Base-by-base conservation (phyloP, 1,140 invertebrate species). In the Euura lappo region DNA sequence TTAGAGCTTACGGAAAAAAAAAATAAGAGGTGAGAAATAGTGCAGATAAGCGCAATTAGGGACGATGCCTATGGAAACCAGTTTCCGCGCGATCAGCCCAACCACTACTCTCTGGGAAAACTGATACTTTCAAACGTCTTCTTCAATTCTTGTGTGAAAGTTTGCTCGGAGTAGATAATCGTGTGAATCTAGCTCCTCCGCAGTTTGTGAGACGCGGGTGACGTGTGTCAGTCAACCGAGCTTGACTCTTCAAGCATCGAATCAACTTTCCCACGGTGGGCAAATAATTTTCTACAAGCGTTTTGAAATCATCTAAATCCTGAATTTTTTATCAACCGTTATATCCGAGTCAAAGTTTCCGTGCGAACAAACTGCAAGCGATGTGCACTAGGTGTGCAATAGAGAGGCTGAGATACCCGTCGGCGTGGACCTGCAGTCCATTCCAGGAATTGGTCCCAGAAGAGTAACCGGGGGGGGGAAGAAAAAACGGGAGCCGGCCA, bases 371-470 rank as follows among this genome's bases (percentile, higher is more conserved):
- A 60, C 51, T 11, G 51, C 51, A 60, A n/a, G 51, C 51, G 0
- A n/a, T 11, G 51, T 60, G 13, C 6, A 11, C 10, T 8, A n/a
- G 10, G 51, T 60, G 51, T 60, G 51, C 51, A 60, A 60, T n/a
- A 11, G 51, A 60, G 5, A 60, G 8, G 51, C 13, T n/a, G 51
- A 60, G 51, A 5, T 60, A 60, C 79, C 75, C 78, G 28, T 74
- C 70, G 72, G 70, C 71, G 76, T 74, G 76, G 76, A 76, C 72
- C 2, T 60, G 51, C 78, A 75, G 75, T 72, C 74, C 73, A 73
- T 80, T 80, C 78, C 75, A 76, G 78, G 76, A 79, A 80, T 80
- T 72, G 76, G 51, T 8, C 51, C 51, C 10, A 60, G 51, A n/a
- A 51, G 71, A 72, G 70, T 65, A 71, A 76, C 71, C 79, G 42